Percentiles rank a stretch among this genome's conserved stretches.
phyloP scores from a whole-genome alignment of 2,888 invertebrate species.

The Antheraea yamamai region DNA sequence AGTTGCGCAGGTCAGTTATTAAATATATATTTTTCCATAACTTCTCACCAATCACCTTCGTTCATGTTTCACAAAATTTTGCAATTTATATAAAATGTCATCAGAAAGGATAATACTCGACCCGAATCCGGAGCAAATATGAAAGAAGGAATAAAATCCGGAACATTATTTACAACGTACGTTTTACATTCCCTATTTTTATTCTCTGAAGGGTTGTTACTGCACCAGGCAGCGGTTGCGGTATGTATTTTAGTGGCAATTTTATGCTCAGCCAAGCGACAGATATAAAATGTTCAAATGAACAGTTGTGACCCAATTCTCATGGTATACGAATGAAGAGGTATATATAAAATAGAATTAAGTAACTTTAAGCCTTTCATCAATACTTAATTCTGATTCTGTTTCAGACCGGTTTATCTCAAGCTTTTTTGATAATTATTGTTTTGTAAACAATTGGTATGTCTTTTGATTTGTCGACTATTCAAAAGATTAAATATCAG shows the following conservation, averaged over 20 bases:
- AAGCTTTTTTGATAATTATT: neutral
- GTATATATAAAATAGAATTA: neutral
- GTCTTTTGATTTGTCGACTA: too few relatives aligned
- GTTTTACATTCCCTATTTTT: slow-evolving; percentile 16
- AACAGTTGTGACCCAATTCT: slow-evolving; percentile 14
- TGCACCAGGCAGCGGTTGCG: slow-evolving; percentile 13
- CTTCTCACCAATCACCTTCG: neutral
- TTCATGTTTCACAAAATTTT: neutral
- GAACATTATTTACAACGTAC: slow-evolving; percentile 15
- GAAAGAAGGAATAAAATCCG: slow-evolving; percentile 12
- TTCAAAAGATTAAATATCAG: too few relatives aligned
- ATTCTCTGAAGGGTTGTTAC: slow-evolving; percentile 17
- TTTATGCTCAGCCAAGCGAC: slow-evolving; percentile 15
- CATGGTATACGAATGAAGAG: slow-evolving; percentile 4
- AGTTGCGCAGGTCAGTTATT: too few relatives aligned
- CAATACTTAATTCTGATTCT: neutral
- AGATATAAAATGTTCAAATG: slow-evolving; percentile 16
- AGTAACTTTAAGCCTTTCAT: neutral
- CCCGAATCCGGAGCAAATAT: slow-evolving; percentile 10
- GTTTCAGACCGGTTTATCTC: neutral
- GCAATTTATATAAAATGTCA: neutral
- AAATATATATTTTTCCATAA: neutral
- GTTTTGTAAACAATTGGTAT: neutral
- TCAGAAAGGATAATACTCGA: slow-evolving; percentile 9
- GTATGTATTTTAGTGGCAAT: slow-evolving; percentile 17